Evolutionary conservation across 2,888 invertebrate species (phyloP).

Genomic region (Cataglyphis livida): DNA sequence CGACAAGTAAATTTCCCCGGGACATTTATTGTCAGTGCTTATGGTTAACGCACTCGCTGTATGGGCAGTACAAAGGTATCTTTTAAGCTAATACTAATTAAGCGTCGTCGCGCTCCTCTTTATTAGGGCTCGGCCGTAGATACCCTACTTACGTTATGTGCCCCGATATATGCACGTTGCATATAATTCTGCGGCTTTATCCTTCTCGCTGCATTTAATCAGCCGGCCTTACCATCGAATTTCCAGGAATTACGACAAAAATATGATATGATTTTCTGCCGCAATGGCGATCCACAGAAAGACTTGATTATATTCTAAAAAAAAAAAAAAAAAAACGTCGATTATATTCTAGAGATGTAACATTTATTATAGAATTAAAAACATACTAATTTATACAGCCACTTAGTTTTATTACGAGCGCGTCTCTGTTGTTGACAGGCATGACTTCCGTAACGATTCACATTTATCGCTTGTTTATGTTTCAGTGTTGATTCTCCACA

Average conservation of each 20-base stretch:
- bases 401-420: constrained; percentile 9
- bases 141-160: constrained; percentile 27
- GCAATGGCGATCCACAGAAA: background rate
- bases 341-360: background rate
- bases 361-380: background rate
- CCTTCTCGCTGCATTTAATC: background rate
- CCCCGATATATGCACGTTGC: background rate
- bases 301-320: background rate
- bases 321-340: background rate
- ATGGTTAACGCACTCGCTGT: constrained; percentile 59
- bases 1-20: constrained; percentile 58
- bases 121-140: constrained; percentile 61
- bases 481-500: constrained; percentile 60
- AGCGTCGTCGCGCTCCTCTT: constrained; percentile 71
- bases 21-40: constrained; percentile 56
- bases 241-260: background rate
- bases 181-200: constrained; percentile 31
- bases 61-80: constrained; percentile 50
- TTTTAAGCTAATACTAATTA: constrained; percentile 69
- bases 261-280: background rate
- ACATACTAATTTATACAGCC: constrained; percentile 2
- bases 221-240: background rate
- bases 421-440: background rate
- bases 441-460: constrained; percentile 31
- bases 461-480: constrained; percentile 61